Evolutionary conservation across 2,888 invertebrate genomes (phyloP), one percentile per base, ranked within the genome.

Genomic region (Hyppa rectilinea): DNA sequence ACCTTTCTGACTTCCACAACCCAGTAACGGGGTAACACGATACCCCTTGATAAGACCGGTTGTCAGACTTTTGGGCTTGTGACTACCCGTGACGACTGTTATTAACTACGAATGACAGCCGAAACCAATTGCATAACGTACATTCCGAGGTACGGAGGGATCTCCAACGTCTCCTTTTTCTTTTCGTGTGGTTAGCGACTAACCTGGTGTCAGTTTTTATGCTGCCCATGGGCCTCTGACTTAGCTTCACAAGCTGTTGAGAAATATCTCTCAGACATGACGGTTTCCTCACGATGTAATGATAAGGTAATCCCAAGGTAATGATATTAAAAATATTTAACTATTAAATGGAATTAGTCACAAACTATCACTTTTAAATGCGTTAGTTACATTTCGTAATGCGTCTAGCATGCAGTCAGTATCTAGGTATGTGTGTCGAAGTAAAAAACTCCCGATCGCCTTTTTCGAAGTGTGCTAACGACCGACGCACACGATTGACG

Each of bases 381-480:
- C 49, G 50, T 64, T 45, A 36, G 34, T 72, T 38, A 53, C 47
- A 70, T 85, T 80, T 85, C 84, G 81, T 84, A 85, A 86, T 81
- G 83, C 81, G 85, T 71, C 80, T 83, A 83, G 66, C 83, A 65
- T 85, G 85, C 85, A 79, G 61, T 17, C 38, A 31, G 62, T 75
- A 83, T 85, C 64, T 81, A 58, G 86, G 86, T 83, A 85, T 81
- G 75, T 86, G 71, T 86, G 86, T 61, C 85, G 81, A 64, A 43
- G 63, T 78, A 49, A 84, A 84, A 80, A 83, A 78, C 73, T 74
- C 74, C 71, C 66, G 78, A 75, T 71, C 60, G 74, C 74, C 78
- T 47, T 81, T 83, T 80, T 63, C 34, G 45, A 83, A 77, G 75
- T 85, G 72, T 80, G 86, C 72, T 85, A 85, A 85, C 72, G 84